These are phyloP conservation scores for Megaustenia siamemsis DNA, from an alignment of 2,888 invertebrate genomes.

Conservation along the genomic window DNA sequence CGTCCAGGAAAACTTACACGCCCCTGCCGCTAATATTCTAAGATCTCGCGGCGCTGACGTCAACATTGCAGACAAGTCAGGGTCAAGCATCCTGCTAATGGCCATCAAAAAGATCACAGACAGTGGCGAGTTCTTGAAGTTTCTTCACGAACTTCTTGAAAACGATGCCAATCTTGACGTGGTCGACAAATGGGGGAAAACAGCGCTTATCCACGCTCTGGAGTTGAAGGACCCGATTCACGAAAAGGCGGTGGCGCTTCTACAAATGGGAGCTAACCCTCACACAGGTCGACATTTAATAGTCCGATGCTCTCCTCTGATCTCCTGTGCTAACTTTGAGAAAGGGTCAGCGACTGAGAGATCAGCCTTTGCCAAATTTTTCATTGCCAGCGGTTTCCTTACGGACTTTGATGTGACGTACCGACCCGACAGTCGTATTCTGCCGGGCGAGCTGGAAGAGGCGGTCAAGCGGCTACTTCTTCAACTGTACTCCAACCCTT, in stretches of 20 bases:
- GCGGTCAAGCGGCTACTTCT: not conserved
- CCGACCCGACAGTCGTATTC: not conserved
- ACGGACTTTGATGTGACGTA: conserved; percentile 7
- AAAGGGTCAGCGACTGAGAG: not conserved
- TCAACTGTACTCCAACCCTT: conserved; percentile 17
- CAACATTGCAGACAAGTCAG: conserved; percentile 22
- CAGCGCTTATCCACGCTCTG: conserved; percentile 13
- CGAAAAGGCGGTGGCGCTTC: conserved; percentile 1
- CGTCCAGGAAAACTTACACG: not conserved
- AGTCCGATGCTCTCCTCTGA: conserved; percentile 20
- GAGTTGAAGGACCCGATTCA: conserved; percentile 24
- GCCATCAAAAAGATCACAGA: not conserved
- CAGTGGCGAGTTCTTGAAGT: conserved; percentile 17
- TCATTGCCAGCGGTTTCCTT: conserved; percentile 25
- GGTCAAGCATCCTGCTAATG: not conserved
- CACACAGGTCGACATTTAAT: conserved; percentile 19
- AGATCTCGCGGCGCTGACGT: conserved; percentile 12
- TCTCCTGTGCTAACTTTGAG: conserved; percentile 25
- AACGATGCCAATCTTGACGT: conserved; percentile 27
- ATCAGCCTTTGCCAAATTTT: conserved; percentile 9
- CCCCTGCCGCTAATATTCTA: not conserved
- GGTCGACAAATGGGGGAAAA: conserved; percentile 31
- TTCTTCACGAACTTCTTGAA: conserved; percentile 26
- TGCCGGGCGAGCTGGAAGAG: not conserved
- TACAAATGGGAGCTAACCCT: conserved; percentile 36